Evolutionary conservation across 35 echinoderm and acorn worm species (phyloP), one percentile per base, ranked within the genome.

Genomic region (Hemicentrotus pulcherrimus): DNA sequence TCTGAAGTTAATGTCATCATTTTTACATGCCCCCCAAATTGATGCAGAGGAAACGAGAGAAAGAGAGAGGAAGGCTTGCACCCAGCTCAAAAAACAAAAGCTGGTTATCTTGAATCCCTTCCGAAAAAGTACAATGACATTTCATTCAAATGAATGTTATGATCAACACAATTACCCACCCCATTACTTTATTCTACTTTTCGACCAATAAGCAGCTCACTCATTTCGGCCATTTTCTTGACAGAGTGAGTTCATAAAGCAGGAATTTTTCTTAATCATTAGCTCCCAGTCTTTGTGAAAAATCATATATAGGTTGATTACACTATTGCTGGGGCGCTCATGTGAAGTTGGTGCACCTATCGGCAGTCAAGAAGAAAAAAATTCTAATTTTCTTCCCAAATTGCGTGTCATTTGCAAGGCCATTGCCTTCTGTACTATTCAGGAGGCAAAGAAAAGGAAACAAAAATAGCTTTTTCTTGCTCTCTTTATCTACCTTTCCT

Each of bases 161-260:
- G 32, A 90, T 90, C 32, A 47, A 90, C 12, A 90, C 88, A 45
- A 45, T 90, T 33, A 90, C 46, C 32, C 14, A 32, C 46, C 88
- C 46, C 88, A 90, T 90, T 90, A 90, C 88, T 45, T 90, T 90
- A 90, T 90, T 47, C 88, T 90, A 90, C 88, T 90, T 90, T 90
- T 90, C 88, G 32, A 33, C 88, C 88, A 45, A 47, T 33, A 41
- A 90, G 88, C 88, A 90, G 88, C 88, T 90, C 88, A 32, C 88
- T 47, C 88, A 45, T 90, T 33, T 90, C 46, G 32, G 65, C 28
- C 65, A 28, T 78, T 78, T 78, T 78, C 65, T 78, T 78, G 65
- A 22, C 65, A 28, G 24, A 78, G 65, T 28, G 65, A n/a, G 65
- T 78, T n/a, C 65, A 78, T 78, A 78, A 78, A 28, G 65, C 65